Base-by-base conservation (phyloP, 2,113 vertebrate genomes). In the Ptilonorhynchus violaceus region DNA sequence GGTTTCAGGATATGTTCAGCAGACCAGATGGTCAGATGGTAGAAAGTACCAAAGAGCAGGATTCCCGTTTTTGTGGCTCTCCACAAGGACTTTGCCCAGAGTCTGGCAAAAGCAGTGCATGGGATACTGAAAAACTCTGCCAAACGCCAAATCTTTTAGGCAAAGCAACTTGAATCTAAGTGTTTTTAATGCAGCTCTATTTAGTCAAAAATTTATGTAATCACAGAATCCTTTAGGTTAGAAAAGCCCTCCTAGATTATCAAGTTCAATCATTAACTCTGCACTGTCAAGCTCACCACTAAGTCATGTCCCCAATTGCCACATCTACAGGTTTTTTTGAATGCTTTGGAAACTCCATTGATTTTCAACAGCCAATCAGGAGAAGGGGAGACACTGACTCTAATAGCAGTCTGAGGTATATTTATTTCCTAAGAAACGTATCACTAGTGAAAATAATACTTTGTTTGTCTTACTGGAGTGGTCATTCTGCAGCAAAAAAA, bases 261-360 rank as follows among this genome's bases (percentile, higher is more conserved):
- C 5, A 30, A 83, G 25, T 42, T 8, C 22, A 69, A 19, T 62
- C 30, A 55, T 49, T 55, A 55, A 42, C 35, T 47, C 47, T 76
- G 35, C 17, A 31, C 47, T 42, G 17, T 25, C 70, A 47, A 31
- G 12, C 10, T 53, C 41, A 28, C 25, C 25, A 28, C 22, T 69
- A 37, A 76, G 42, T 24, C 17, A 42, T 49, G 25, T 49, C 8
- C 12, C 13, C 11, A 56, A 4, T 1, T 49, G 25, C n/a, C 30
- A 35, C 7, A 27, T 62, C 25, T 55, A 6, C 30, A 16, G 0
- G 0, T 10, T 53, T 67, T 67, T 75, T 64, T 12, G 16, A 31
- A 31, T 24, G 9, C 3, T 83, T 35, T 77, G 41, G 25, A 76
- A 76, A 1, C 3, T 76, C 7, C 15, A 68, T 14, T 82, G 9